Percentiles rank a stretch among this genome's conserved stretches.
These are phyloP conservation scores for Crenuchus spilurus DNA, from an alignment of 2,797 vertebrate species.

Conservation along the genomic window DNA sequence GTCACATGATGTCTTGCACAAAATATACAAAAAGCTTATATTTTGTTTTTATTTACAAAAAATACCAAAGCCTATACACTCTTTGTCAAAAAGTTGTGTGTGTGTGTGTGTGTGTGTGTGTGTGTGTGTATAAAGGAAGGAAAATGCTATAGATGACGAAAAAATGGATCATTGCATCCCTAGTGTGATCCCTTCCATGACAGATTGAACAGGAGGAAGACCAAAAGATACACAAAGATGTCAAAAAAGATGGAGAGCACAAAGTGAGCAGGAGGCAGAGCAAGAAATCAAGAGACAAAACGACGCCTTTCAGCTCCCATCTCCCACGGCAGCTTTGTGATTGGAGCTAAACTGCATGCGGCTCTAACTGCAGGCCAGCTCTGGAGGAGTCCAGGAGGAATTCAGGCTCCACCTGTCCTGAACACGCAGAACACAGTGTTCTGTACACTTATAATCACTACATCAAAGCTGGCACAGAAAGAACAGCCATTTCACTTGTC, in stretches of 20 bases:
- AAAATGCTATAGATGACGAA: too few relatives aligned
- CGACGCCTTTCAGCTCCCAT: background rate
- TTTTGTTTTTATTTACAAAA: too few relatives aligned
- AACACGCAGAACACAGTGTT: background rate
- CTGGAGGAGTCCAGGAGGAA: background rate
- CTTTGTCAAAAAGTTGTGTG: too few relatives aligned
- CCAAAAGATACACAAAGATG: background rate
- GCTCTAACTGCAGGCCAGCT: background rate
- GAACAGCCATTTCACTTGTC: background rate
- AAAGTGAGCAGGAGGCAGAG: background rate
- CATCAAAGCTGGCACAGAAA: background rate
- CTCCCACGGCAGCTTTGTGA: background rate
- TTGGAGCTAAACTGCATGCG: background rate
- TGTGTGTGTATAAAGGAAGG: too few relatives aligned
- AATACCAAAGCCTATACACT: too few relatives aligned
- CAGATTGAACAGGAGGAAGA: constrained; percentile 1
- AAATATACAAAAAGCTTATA: too few relatives aligned
- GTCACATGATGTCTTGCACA: too few relatives aligned
- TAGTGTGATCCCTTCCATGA: background rate
- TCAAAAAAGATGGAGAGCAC: background rate
- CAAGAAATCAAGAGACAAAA: background rate
- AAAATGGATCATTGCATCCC: too few relatives aligned
- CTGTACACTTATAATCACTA: background rate
- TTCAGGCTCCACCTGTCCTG: background rate
- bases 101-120: too few relatives aligned